These are phyloP conservation scores for Scartelaos histophorus DNA, from an alignment of 2,113 vertebrate genomes.

Conservation along the genomic window DNA sequence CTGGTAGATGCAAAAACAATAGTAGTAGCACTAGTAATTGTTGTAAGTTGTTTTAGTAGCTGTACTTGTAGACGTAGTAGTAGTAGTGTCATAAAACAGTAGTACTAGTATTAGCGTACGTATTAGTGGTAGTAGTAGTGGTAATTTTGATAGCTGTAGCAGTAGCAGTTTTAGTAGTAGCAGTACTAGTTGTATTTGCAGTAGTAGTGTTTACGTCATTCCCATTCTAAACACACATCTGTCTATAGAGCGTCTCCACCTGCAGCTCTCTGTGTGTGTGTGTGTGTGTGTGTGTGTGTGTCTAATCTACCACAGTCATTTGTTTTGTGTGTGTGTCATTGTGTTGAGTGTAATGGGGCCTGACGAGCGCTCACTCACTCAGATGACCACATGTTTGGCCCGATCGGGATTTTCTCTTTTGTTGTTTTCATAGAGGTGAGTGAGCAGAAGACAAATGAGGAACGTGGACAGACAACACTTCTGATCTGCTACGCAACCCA, in stretches of 20 bases:
- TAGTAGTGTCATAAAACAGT: too few relatives aligned
- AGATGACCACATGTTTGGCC: not conserved
- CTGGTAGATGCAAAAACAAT: too few relatives aligned
- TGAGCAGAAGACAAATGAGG: slow-evolving; percentile 5
- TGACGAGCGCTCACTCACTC: not conserved
- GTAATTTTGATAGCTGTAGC: not conserved
- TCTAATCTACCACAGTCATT: not conserved
- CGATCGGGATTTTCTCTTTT: not conserved
- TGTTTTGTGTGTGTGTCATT: not conserved
- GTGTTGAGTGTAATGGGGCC: not conserved
- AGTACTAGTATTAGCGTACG: too few relatives aligned
- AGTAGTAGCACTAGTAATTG: too few relatives aligned
- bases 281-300: too few relatives aligned
- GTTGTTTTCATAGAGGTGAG: slow-evolving; percentile 1
- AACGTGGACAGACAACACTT: too few relatives aligned
- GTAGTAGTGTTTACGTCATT: not conserved
- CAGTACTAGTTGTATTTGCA: not conserved
- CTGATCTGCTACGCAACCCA: too few relatives aligned
- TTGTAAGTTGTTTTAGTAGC: too few relatives aligned
- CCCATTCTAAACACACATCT: not conserved
- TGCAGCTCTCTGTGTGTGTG: not conserved
- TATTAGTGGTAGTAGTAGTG: not conserved
- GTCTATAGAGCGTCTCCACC: not conserved
- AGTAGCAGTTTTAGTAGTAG: not conserved
- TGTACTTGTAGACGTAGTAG: too few relatives aligned